Conservation (phyloP, 2,888 invertebrate genomes). For the Frankliniella intonsa region DNA sequence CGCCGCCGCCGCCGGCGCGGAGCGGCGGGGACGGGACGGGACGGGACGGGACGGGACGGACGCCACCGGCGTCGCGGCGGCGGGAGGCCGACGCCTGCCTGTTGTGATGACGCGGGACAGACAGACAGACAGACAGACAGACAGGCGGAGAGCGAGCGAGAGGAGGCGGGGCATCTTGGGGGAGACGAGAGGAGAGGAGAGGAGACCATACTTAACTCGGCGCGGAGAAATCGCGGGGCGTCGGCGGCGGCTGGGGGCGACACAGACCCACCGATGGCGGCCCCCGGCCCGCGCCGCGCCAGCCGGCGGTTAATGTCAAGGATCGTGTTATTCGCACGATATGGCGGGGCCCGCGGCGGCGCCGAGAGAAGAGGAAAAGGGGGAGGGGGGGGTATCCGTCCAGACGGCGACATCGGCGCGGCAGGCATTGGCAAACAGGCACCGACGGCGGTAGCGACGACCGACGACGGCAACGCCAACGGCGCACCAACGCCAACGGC, state of each 20-base stretch:
- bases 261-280: neutral
- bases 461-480: too few species aligned
- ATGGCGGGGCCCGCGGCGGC: neutral
- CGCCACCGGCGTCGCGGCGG: neutral
- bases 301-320: neutral
- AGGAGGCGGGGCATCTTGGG: neutral
- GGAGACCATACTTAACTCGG: slow-evolving; percentile 19
- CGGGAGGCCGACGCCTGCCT: neutral
- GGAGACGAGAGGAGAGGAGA: too few species aligned
- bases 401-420: slow-evolving; percentile 8
- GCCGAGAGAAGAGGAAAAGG: neutral
- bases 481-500: too few species aligned
- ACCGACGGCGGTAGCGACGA: neutral
- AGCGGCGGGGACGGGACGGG: neutral
- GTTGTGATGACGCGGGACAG: neutral
- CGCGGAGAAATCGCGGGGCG: neutral
- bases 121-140: too few species aligned
- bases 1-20: neutral
- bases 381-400: neutral
- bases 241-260: neutral
- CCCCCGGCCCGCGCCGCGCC: neutral
- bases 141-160: neutral
- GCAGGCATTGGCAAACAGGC: slow-evolving; percentile 8
- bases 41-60: neutral
- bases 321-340: slow-evolving; percentile 18